Base-by-base conservation (phyloP, 2,113 vertebrate genomes). In the Regulus satrapa region DNA sequence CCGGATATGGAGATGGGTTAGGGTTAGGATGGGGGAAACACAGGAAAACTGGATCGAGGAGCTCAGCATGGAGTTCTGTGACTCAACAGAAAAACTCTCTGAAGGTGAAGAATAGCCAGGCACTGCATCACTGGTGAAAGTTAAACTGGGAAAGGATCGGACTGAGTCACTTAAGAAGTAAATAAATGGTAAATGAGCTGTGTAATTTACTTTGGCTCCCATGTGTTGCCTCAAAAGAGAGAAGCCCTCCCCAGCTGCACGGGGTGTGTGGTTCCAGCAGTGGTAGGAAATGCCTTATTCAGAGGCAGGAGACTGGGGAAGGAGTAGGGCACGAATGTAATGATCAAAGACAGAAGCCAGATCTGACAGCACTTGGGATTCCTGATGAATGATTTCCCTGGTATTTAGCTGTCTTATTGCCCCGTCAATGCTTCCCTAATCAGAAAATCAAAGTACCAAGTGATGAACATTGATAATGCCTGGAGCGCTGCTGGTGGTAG, bases 121-220 rank as follows among this genome's bases (percentile, higher is more conserved):
- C n/a, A 15, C 72, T 74, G n/a, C 69, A 59, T 79, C 41, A 18
- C 11, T 46, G 32, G 7, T 76, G 51, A 49, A 93, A 84, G 94
- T 84, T 40, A 74, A 92, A 94, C 85, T 26, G 40, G 75, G 78
- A 61, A 91, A 79, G n/a, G 55, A 26, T 85, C 92, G 73, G 48
- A 34, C 54, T 26, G 72, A 92, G 71, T 94, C 73, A 71, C 55
- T 97, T 95, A 74, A 55, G 59, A 62, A 84, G 54, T 84, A 94
- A 90, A 95, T 92, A 96, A 75, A 49, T 49, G 36, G 62, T 55
- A 94, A 96, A 96, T 89, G 77, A 94, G 67, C 71, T 88, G 41
- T 76, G 80, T 91, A 61, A 94, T 97, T 91, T 62, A 58, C 51
- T 94, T 76, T 45, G 52, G 61, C 92, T 91, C 66, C 55, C 66